Evolutionary conservation across 2,113 vertebrate genomes (phyloP).

Genomic region (Cynopterus brachyotis): DNA sequence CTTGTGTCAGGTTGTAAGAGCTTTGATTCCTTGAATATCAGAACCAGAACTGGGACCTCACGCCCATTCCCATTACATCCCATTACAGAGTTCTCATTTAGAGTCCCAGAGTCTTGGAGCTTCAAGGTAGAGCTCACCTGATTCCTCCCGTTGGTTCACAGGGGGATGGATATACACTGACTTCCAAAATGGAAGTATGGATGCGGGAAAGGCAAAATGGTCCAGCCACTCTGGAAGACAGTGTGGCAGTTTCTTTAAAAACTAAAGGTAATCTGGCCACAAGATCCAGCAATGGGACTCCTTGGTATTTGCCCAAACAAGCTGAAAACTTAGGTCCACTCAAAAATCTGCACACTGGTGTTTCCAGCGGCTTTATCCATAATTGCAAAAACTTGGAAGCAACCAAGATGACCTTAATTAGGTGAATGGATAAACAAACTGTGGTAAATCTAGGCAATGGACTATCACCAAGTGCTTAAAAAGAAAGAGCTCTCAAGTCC

Average conservation of each 20-base stretch:
- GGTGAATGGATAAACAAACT: neutral
- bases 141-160: neutral
- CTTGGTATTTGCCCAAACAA: neutral
- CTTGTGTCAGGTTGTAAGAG: no score
- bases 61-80: rapidly evolving
- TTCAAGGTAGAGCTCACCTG: neutral
- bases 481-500: neutral
- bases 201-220: neutral
- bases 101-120: neutral
- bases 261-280: neutral
- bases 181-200: neutral
- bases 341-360: neutral
- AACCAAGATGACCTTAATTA: neutral
- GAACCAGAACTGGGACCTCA: rapidly evolving
- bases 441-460: neutral
- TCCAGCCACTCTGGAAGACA: neutral
- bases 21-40: neutral
- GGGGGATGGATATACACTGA: no score
- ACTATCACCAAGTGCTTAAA: neutral
- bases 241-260: neutral
- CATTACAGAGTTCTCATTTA: neutral
- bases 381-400: neutral
- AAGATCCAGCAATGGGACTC: neutral
- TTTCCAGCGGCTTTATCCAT: neutral
- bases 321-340: neutral